phyloP scores from a whole-genome alignment of 1,140 invertebrate species.

The Drosophila orosa region DNA sequence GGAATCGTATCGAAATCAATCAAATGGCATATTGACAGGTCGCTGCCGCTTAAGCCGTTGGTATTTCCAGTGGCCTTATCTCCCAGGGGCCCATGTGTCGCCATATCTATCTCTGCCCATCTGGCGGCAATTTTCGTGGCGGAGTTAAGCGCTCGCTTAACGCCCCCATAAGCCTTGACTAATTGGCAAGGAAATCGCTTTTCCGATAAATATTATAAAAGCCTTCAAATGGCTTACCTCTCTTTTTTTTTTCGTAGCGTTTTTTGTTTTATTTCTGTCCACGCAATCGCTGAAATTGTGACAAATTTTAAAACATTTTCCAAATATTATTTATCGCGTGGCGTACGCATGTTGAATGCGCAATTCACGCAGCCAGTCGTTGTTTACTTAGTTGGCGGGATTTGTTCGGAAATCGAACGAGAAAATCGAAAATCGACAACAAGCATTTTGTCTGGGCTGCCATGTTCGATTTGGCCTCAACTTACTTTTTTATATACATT shows the following conservation, averaged over 20 bases:
- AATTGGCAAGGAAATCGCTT: slow-evolving; percentile 73
- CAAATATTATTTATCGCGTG: slow-evolving; percentile 62
- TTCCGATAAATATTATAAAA: slow-evolving; percentile 51
- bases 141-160: slow-evolving; percentile 57
- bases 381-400: slow-evolving; percentile 38
- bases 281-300: slow-evolving; percentile 62
- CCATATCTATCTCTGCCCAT: slow-evolving; percentile 61
- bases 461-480: slow-evolving; percentile 71
- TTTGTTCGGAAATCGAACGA: slow-evolving; percentile 37
- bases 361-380: slow-evolving; percentile 57
- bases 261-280: slow-evolving; percentile 16
- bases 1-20: slow-evolving; percentile 59
- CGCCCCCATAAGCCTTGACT: slow-evolving; percentile 72
- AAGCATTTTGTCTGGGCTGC: slow-evolving; percentile 73
- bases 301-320: slow-evolving; percentile 64
- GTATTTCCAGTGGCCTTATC: slow-evolving; percentile 57
- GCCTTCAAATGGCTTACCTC: slow-evolving; percentile 20
- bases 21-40: slow-evolving; percentile 72
- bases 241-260: not conserved
- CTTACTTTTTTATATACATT: slow-evolving; percentile 14
- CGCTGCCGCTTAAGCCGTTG: slow-evolving; percentile 52
- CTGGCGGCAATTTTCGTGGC: slow-evolving; percentile 60
- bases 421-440: slow-evolving; percentile 52
- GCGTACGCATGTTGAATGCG: slow-evolving; percentile 66
- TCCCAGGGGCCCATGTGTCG: slow-evolving; percentile 30